Evolutionary conservation across 2,888 invertebrate genomes (phyloP).

Genomic region (Drosophila mayaguana): DNA sequence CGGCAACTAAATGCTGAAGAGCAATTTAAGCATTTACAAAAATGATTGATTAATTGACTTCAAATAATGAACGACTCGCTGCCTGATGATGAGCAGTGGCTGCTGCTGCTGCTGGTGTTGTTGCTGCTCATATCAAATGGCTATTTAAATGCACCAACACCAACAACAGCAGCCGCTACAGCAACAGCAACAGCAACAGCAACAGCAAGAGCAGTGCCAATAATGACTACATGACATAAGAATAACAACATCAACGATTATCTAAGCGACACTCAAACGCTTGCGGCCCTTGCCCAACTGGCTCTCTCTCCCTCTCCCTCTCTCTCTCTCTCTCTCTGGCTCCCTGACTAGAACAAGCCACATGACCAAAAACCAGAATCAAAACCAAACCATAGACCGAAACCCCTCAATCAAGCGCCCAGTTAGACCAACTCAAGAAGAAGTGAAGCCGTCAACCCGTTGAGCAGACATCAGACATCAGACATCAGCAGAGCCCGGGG

Average conservation of each 20-base stretch:
- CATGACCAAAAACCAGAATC: conserved; percentile 6
- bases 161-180: conserved; percentile 27
- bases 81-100: conserved; percentile 48
- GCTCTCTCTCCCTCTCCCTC: not conserved
- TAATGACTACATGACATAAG: conserved; percentile 68
- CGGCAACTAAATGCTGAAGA: conserved; percentile 38
- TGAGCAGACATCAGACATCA: conserved; percentile 34
- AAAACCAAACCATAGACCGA: conserved; percentile 8
- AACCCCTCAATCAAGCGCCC: conserved; percentile 53
- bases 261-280: conserved; percentile 52
- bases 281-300: conserved; percentile 36
- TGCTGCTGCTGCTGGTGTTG: conserved; percentile 21
- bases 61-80: conserved; percentile 54
- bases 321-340: not conserved
- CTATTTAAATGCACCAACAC: conserved; percentile 66
- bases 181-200: conserved; percentile 27
- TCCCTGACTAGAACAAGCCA: not conserved
- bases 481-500: conserved; percentile 40
- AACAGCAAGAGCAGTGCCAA: conserved; percentile 33
- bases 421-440: conserved; percentile 40
- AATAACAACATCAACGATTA: conserved; percentile 50
- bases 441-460: conserved; percentile 51
- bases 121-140: conserved; percentile 59
- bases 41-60: conserved; percentile 78
- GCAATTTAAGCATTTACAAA: conserved; percentile 58